Base-by-base conservation (phyloP, 2,888 invertebrate species). In the Adineta ricciae region DNA sequence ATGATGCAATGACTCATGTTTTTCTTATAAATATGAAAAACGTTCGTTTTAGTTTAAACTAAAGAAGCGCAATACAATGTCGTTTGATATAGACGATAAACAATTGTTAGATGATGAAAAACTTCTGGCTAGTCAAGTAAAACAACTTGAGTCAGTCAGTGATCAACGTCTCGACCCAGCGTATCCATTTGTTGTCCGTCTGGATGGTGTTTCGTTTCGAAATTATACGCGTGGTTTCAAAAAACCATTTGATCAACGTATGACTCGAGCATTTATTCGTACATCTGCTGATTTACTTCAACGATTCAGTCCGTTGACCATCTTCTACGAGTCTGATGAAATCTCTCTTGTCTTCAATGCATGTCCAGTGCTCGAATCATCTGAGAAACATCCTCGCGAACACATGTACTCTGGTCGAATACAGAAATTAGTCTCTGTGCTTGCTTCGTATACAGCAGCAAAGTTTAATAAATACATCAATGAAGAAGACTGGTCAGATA, bases 191-290 rank as follows among this genome's bases (percentile, higher is more conserved):
- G 78, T 78, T 78, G 78, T 78, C n/a, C 78, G 78, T 78, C 2
- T 78, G 38, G 78, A 78, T n/a, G 78, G 78, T n/a, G 41, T 78
- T 78, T 78, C 78, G 41, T 78, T 78, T 78, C 78, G 78, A 78
- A 78, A 38, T 24, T 78, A 78, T 78, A 78, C 78, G 2, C 78
- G 78, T 78, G 78, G 78, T 41, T 78, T 78, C n/a, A 78, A 2
- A 24, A 78, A 78, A 78, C 78, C 78, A 78, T 78, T 41, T 41
- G 78, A 78, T 78, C 78, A 78, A 41, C 78, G 78, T 78, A 41
- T 78, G 41, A 41, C 78, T 41, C 24, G 41, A 5, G 41, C 78
- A 41, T 41, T 78, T 78, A 78, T 41, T 41, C 41, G 38, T n/a
- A 78, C 78, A 78, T 78, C 38, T 11, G 78, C 78, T n/a, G 78